Percentiles rank a stretch among this genome's conserved stretches.
Conservation (phyloP, 2,888 invertebrate genomes). For the Alviniconcha strummeri region DNA sequence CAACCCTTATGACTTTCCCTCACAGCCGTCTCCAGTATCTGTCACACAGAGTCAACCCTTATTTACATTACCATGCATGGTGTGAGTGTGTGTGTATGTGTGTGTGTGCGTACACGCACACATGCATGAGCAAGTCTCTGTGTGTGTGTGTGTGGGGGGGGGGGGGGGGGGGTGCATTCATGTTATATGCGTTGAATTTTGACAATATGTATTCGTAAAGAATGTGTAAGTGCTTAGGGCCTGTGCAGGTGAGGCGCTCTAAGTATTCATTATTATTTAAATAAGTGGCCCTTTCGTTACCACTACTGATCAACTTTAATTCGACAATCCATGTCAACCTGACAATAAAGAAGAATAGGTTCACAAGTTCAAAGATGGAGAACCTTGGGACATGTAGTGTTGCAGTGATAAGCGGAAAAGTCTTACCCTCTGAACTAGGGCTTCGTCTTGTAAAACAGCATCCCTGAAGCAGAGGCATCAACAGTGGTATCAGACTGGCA, state of each 20-base stretch:
- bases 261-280: too few relatives aligned
- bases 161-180: not conserved
- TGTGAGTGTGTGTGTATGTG: not conserved
- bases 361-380: not conserved
- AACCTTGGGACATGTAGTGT: not conserved
- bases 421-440: conserved; percentile 45
- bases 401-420: not conserved
- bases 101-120: not conserved
- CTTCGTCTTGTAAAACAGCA: conserved; percentile 39
- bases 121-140: not conserved
- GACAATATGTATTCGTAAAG: too few relatives aligned
- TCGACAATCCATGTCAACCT: too few relatives aligned
- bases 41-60: conserved; percentile 13
- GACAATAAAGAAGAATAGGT: not conserved
- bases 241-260: too few relatives aligned
- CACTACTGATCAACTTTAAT: too few relatives aligned
- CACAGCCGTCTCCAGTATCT: conserved; percentile 81
- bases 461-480: conserved; percentile 43
- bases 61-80: not conserved
- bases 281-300: too few relatives aligned
- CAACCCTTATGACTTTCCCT: conserved; percentile 85
- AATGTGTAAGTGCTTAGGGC: too few relatives aligned
- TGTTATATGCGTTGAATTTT: not conserved
- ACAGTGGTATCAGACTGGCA: not conserved
- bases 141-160: not conserved